Evolutionary conservation across 37 sponge, comb jelly and placozoan species (phyloP).

Genomic region (Amphimedon queenslandica): DNA sequence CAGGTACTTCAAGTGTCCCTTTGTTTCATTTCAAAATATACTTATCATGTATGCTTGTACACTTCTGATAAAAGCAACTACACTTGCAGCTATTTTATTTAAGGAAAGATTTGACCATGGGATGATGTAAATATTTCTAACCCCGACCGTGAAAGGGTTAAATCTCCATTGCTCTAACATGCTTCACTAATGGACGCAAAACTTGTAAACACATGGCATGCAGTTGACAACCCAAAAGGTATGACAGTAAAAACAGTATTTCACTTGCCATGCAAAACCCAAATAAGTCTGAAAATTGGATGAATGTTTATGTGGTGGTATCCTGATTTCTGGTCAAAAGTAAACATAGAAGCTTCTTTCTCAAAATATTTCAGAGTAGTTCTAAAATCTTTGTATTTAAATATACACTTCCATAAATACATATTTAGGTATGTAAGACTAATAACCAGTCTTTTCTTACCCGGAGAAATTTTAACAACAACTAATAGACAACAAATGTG

Average conservation of each 20-base stretch:
- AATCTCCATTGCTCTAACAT: no score
- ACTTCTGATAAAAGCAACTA: no score
- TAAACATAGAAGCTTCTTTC: slow-evolving; percentile 8
- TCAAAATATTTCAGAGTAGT: slow-evolving; percentile 14
- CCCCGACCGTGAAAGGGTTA: no score
- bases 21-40: no score
- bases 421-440: slow-evolving; percentile 20
- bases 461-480: slow-evolving; percentile 2
- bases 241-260: background rate
- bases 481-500: slow-evolving; percentile 19
- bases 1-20: no score
- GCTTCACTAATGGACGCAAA: no score
- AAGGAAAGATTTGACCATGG: no score
- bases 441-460: slow-evolving; percentile 17
- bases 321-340: slow-evolving; percentile 34
- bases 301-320: slow-evolving; percentile 37
- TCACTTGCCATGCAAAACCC: slow-evolving; percentile 25
- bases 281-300: slow-evolving; percentile 4
- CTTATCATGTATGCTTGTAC: no score
- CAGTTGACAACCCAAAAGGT: slow-evolving; percentile 24
- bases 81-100: no score
- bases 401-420: slow-evolving; percentile 13
- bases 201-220: no score
- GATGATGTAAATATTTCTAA: no score
- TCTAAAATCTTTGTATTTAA: slow-evolving; percentile 34